Evolutionary conservation across 1,140 invertebrate species (phyloP).

Genomic region (Pinna nobilis): DNA sequence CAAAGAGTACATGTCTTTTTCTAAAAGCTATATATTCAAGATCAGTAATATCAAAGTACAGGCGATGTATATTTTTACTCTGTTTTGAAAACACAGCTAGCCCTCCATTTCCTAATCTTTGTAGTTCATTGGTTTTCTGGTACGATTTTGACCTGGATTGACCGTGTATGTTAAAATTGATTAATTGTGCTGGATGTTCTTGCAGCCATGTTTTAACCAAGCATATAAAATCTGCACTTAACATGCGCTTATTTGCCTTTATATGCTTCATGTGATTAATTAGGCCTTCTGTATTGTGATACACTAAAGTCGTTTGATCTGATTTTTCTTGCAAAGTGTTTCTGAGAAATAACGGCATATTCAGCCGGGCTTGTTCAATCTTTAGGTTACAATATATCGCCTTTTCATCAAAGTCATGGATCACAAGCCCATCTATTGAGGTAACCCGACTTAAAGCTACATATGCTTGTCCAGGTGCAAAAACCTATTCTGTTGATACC

Average conservation of each 20-base stretch:
- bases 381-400: neutral
- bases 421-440: constrained; percentile 7
- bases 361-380: neutral
- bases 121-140: neutral
- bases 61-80: neutral
- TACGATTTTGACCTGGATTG: neutral
- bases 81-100: neutral
- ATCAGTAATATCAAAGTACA: neutral
- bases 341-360: neutral
- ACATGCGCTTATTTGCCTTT: too few relatives aligned
- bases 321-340: too few relatives aligned
- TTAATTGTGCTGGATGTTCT: neutral
- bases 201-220: constrained; percentile 2
- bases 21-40: neutral
- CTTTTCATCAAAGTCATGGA: neutral
- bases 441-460: constrained; percentile 33
- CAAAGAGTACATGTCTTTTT: neutral
- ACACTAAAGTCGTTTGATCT: too few relatives aligned
- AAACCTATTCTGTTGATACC: constrained; percentile 15
- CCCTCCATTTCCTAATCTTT: neutral
- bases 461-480: constrained; percentile 18
- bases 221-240: too few relatives aligned
- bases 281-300: too few relatives aligned
- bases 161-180: neutral
- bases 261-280: too few relatives aligned